Percentiles rank a stretch among this genome's conserved stretches.
These are phyloP conservation scores for Megalurothrips usitatus DNA, from an alignment of 2,888 invertebrate genomes.

Conservation along the genomic window DNA sequence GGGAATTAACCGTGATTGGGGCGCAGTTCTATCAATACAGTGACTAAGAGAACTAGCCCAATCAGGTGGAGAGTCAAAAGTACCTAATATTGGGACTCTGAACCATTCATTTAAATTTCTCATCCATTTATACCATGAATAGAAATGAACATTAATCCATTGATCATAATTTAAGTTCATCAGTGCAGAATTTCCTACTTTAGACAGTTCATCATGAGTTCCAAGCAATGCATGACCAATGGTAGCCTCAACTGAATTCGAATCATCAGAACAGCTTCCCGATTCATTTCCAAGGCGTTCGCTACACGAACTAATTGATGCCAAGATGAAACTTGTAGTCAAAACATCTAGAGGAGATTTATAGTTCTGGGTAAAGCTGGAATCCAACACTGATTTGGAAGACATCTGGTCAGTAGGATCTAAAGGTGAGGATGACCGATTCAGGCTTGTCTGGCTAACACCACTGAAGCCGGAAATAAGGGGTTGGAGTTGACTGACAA, in stretches of 20 bases:
- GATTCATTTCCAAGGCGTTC: not conserved
- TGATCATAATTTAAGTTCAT: not conserved
- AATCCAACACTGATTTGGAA: not conserved
- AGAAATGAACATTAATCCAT: not conserved
- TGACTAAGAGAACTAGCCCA: not conserved
- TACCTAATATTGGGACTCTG: not conserved
- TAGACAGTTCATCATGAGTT: not conserved
- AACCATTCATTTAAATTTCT: not conserved
- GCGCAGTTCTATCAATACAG: not conserved
- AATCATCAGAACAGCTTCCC: not conserved
- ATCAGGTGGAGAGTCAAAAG: not conserved
- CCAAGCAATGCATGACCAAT: not conserved
- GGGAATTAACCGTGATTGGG: not conserved
- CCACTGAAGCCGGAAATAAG: conserved; percentile 20
- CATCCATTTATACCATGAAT: not conserved
- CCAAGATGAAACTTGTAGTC: not conserved
- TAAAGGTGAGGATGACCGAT: not conserved
- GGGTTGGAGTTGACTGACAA: conserved; percentile 45
- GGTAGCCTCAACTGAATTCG: not conserved
- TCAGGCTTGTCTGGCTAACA: not conserved
- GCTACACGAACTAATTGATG: not conserved
- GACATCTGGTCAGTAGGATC: not conserved
- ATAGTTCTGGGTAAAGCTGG: not conserved
- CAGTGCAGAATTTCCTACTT: no score
- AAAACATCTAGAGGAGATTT: not conserved